Evolutionary conservation across 23 tunicate genomes (phyloP).

Genomic region (Diplosoma virens): DNA sequence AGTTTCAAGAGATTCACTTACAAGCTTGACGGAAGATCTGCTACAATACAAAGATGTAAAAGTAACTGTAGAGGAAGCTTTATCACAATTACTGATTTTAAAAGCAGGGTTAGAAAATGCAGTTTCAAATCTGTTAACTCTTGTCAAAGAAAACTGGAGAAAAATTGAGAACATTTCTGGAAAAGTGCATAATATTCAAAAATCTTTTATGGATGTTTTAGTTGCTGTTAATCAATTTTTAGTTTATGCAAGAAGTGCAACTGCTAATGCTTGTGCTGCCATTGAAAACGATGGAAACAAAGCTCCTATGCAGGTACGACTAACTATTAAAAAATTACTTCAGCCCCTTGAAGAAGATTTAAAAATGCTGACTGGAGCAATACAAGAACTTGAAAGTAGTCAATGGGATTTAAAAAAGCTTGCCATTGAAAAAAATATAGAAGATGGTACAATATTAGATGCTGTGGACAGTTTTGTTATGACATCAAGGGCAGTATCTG

Average conservation of each 20-base stretch:
- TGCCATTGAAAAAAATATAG: conserved; percentile 31
- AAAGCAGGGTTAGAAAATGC: conserved; percentile 77
- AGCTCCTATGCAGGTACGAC: conserved; percentile 35
- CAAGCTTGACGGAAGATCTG: conserved; percentile 56
- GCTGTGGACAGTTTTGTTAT: conserved; percentile 90
- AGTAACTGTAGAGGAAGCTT: conserved; percentile 41
- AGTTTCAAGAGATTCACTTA: conserved; percentile 56
- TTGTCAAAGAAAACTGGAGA: conserved; percentile 86
- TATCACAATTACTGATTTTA: conserved; percentile 43
- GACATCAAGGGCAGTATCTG: conserved; percentile 91
- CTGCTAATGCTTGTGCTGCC: conserved; percentile 60
- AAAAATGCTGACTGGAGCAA: conserved; percentile 71
- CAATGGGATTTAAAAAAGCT: conserved; percentile 62
- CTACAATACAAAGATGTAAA: conserved; percentile 49
- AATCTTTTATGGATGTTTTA: conserved; percentile 43
- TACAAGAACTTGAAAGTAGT: conserved; percentile 38
- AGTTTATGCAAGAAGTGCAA: conserved; percentile 59
- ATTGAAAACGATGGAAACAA: not conserved
- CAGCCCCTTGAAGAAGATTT: conserved; percentile 82
- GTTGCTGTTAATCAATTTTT: conserved; percentile 56
- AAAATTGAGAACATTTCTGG: conserved; percentile 52
- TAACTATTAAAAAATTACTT: conserved; percentile 51
- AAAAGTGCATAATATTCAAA: conserved; percentile 44
- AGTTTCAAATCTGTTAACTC: conserved; percentile 64
- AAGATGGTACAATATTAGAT: conserved; percentile 53